phyloP scores from a whole-genome alignment of 2,888 invertebrate genomes.

The Sycophila texana region DNA sequence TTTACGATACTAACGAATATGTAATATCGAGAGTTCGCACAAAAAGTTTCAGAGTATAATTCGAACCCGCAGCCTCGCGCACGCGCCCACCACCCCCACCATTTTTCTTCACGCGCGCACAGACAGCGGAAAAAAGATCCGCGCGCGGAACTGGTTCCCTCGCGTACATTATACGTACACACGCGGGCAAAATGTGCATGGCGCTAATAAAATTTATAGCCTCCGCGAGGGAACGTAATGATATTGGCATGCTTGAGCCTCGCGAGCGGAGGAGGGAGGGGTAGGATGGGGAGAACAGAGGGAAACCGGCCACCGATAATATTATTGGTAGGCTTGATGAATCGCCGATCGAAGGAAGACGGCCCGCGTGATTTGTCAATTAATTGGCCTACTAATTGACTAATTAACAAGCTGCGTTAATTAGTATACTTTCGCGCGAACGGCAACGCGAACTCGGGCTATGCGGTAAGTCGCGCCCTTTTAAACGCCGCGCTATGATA shows the following conservation, averaged over 20 bases:
- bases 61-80: too few species aligned
- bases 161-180: slow-evolving; percentile 1
- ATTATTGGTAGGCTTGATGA: slow-evolving; percentile 31
- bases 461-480: too few species aligned
- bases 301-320: slow-evolving; percentile 19
- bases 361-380: slow-evolving; percentile 44
- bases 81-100: too few species aligned
- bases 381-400: slow-evolving; percentile 40
- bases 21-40: neutral
- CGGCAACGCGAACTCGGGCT: too few species aligned
- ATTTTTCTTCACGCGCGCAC: slow-evolving; percentile 10
- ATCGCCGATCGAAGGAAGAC: neutral
- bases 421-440: slow-evolving; percentile 30
- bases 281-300: neutral
- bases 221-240: slow-evolving; percentile 17
- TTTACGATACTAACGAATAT: slow-evolving; percentile 35
- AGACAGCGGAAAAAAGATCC: neutral
- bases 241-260: slow-evolving; percentile 2
- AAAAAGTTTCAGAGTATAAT: neutral
- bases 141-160: slow-evolving; percentile 43
- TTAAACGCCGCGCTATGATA: too few species aligned
- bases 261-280: neutral
- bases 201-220: slow-evolving; percentile 52
- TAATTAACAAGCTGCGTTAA: slow-evolving; percentile 34
- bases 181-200: neutral